A percentile compares a stretch with the other conserved stretches of the same genome.
These are phyloP conservation scores for Podabrus alpinus DNA, from an alignment of 2,888 invertebrate species.

Conservation along the genomic window DNA sequence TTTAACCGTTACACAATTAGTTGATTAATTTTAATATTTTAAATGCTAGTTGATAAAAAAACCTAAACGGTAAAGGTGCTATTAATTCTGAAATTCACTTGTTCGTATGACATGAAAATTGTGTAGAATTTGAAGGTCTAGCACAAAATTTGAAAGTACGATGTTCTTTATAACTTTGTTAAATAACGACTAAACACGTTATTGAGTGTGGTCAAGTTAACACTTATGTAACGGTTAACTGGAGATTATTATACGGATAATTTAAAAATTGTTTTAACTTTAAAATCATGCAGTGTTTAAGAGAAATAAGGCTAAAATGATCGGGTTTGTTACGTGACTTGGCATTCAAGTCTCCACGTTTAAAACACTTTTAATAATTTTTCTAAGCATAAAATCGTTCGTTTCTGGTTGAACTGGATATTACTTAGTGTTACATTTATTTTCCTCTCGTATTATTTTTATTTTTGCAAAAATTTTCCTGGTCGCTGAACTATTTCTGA, in stretches of 20 bases:
- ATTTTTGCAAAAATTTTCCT: not conserved
- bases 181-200: not conserved
- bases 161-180: not conserved
- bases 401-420: not conserved
- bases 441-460: not conserved
- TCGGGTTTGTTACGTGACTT: not conserved
- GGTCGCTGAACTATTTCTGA: too few relatives aligned
- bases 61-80: conserved; percentile 1
- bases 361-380: not conserved
- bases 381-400: not conserved
- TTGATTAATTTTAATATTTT: not conserved
- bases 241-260: not conserved
- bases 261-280: not conserved
- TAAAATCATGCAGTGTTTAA: not conserved
- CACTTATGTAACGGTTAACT: conserved; percentile 1
- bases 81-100: not conserved
- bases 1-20: conserved; percentile 3
- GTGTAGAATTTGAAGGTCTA: not conserved
- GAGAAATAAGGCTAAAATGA: not conserved
- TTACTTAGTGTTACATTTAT: not conserved
- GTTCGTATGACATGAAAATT: not conserved
- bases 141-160: not conserved
- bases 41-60: not conserved
- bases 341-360: not conserved
- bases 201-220: conserved; percentile 5